Evolutionary conservation across 2,797 vertebrate genomes (phyloP).

Genomic region (Gymnocypris eckloni): DNA sequence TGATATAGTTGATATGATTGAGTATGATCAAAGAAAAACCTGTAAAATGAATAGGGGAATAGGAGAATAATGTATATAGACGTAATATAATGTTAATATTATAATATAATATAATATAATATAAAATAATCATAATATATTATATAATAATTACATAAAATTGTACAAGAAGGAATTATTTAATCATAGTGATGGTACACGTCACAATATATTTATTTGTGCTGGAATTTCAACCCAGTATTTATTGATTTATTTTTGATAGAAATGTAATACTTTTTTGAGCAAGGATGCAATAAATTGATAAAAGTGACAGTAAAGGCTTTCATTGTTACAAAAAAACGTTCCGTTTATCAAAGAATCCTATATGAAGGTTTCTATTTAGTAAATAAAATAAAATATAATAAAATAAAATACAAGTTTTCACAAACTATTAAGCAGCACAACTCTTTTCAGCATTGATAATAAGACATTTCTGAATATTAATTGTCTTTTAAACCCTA

Average conservation of each 20-base stretch:
- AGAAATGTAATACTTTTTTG: neutral
- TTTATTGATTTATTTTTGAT: neutral
- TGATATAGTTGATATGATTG: neutral
- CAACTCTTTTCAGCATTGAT: neutral
- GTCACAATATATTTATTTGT: neutral
- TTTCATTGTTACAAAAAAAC: too few species aligned
- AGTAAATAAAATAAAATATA: too few species aligned
- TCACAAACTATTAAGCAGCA: neutral
- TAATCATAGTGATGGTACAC: neutral
- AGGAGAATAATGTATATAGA: neutral
- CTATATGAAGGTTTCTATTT: too few species aligned
- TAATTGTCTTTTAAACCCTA: neutral
- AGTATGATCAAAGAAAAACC: neutral
- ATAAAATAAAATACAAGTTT: neutral
- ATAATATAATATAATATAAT: neutral
- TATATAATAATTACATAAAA: neutral
- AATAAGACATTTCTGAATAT: neutral
- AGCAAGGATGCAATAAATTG: neutral
- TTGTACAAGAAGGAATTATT: neutral
- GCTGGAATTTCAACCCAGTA: neutral
- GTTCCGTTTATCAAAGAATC: neutral
- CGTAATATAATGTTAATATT: neutral
- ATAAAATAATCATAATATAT: neutral
- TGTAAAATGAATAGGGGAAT: neutral
- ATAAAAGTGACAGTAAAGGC: neutral